Base-by-base conservation (phyloP, 2,113 vertebrate species). In the Lutjanus erythropterus region DNA sequence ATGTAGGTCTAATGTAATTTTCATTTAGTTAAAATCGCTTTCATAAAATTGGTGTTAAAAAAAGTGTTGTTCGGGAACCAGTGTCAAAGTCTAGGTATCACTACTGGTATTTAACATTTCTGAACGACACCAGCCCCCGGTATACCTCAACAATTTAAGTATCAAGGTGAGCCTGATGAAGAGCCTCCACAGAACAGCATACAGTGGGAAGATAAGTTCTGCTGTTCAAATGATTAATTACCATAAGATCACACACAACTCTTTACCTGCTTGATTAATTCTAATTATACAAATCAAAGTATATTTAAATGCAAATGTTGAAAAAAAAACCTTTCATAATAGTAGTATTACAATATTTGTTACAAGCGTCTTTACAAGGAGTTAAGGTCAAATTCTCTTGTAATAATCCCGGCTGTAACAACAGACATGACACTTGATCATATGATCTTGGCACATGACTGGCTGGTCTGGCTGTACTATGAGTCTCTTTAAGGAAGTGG, bases 391-490 rank as follows among this genome's bases (percentile, higher is more conserved):
- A 16, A 29, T 73, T 44, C 2, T 59, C 18, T 55, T 31, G 46
- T n/a, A 16, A 52, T 42, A 76, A 50, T 56, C 44, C 21, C 14
- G 11, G 6, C 19, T 12, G 2, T 16, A 46, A 29, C 5, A 27
- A 55, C 66, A 78, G 76, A 78, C 55, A 75, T 84, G 77, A 77
- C 56, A 80, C 55, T 55, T 71, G 52, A 70, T 94, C 94, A 94
- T 93, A 94, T 95, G 94, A 93, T 75, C 37, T 19, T 33, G 52
- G 83, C 94, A 91, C 90, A 94, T 94, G 94, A 94, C 91, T 77
- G 52, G 23, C 69, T 83, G 77, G 70, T 64, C 64, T 49, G 29
- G 50, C 59, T 61, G 11, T 42, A 35, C 7, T 64, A 58, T 69
- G 50, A 70, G 27, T 27, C 27, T 72, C 69, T 77, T 87, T 91